Base-by-base conservation (phyloP, 2,113 vertebrate genomes). In the Microtus oregoni region DNA sequence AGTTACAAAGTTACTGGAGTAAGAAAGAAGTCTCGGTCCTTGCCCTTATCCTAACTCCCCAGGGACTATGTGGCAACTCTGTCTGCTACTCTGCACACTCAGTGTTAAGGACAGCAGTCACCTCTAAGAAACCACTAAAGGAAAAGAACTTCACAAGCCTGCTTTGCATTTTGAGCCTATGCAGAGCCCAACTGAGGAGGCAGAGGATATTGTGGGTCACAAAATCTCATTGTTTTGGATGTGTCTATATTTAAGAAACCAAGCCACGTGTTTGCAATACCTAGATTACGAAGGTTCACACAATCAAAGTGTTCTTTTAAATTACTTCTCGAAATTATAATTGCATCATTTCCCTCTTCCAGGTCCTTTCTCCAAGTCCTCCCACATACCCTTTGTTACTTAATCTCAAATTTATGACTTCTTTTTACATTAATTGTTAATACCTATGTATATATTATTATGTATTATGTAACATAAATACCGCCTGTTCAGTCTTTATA, bases 81-180 rank as follows among this genome's bases (percentile, higher is more conserved):
- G 63, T 92, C 94, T 95, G 96, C 67, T 3, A 1, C 50, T 44
- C 75, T 88, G 17, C 63, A 20, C 4, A 44, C 81, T 38, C 63
- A 67, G 65, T 38, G 88, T 90, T 68, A 41, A 35, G 73, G 72
- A 63, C 50, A 86, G 67, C 20, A 55, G 81, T 82, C 92, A 78
- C 92, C 89, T 92, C 77, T 76, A 95, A 94, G 90, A 95, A 92
- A 38, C 7, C 81, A 93, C 63, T 3, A 68, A 61, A 82, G 89
- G 41, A 81, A 63, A 41, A 19, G 32, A 1, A 22, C 75, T 90
- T 52, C 81, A 24, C 7, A 50, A 22, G 30, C 35, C 41, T 28
- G 44, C 47, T 95, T 90, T 75, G n/a, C 83, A 94, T 89, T 77
- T 90, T 91, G 86, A 65, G 58, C 14, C 44, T 96, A 52, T 67